Percentiles rank a stretch among this genome's conserved stretches.
phyloP scores from a whole-genome alignment of 2,113 vertebrate species.

The Vireo altiloquus region DNA sequence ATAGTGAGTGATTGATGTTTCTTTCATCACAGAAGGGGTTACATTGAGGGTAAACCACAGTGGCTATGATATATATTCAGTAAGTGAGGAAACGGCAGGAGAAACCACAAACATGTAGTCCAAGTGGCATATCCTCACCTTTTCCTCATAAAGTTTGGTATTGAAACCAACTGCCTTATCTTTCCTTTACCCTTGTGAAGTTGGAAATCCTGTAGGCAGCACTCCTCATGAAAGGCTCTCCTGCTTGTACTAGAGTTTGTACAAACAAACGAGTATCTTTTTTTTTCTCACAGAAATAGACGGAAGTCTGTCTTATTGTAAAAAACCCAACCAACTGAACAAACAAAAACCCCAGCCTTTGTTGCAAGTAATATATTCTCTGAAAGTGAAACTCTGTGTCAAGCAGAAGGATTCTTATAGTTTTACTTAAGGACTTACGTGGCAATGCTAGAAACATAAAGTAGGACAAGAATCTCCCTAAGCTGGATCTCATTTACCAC shows the following conservation, averaged over 20 bases:
- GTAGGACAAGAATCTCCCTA: neutral
- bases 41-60: conserved; percentile 15
- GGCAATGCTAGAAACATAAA: neutral
- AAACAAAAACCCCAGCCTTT: neutral
- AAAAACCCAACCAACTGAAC: neutral
- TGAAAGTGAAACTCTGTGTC: neutral
- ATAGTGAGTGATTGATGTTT: conserved; percentile 24
- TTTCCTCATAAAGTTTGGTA: neutral
- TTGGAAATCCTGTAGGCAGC: conserved; percentile 2
- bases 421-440: neutral
- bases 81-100: conserved; percentile 7
- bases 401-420: neutral
- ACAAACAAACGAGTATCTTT: neutral
- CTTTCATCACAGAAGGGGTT: conserved; percentile 8
- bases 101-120: conserved; percentile 43
- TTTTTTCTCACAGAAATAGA: neutral
- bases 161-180: neutral
- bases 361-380: neutral
- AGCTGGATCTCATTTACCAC: neutral
- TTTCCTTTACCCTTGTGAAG: conserved; percentile 21
- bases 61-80: conserved; percentile 10
- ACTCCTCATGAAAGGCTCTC: neutral
- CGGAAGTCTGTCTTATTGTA: neutral
- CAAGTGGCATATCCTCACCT: conserved; percentile 32
- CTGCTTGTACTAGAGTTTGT: neutral